These are phyloP conservation scores for Craseonycteris thonglongyai DNA, from an alignment of 2,113 vertebrate genomes.

Conservation along the genomic window DNA sequence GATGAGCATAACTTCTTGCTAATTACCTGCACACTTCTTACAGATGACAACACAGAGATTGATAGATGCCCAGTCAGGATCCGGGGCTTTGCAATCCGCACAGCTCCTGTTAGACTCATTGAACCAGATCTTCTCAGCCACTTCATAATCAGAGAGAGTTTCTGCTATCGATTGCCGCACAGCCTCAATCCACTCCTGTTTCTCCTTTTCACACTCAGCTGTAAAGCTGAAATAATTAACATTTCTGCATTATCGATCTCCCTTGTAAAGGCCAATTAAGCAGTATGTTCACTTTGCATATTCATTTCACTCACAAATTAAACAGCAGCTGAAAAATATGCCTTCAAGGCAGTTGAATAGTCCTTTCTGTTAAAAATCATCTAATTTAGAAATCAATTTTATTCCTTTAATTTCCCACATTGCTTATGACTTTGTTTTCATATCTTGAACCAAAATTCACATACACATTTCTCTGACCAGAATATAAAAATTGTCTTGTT, in stretches of 20 bases:
- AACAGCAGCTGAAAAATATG: conserved; percentile 55
- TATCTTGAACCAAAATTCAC: conserved; percentile 10
- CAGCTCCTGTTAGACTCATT: conserved; percentile 95
- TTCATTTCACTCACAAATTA: conserved; percentile 61
- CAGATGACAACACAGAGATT: conserved; percentile 98
- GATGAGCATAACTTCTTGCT: background rate
- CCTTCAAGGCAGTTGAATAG: background rate
- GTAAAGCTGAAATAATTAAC: conserved; percentile 93
- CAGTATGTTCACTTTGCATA: conserved; percentile 59
- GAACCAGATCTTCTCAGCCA: conserved; percentile 99
- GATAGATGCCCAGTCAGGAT: conserved; percentile 97
- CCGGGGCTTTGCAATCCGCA: conserved; percentile 88
- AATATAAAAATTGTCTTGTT: background rate
- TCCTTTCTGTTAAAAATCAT: conserved; percentile 53
- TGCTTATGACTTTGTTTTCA: conserved; percentile 16
- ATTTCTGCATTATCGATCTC: conserved; percentile 82
- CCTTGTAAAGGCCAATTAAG: conserved; percentile 86
- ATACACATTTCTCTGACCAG: background rate
- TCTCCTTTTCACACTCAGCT: conserved; percentile 93
- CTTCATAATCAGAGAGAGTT: conserved; percentile 98
- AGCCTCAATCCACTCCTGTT: conserved; percentile 95
- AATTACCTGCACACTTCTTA: conserved; percentile 96
- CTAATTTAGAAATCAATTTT: conserved; percentile 12
- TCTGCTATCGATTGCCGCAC: conserved; percentile 95
- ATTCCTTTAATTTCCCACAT: background rate